Base-by-base conservation (phyloP, 1,140 invertebrate genomes). In the Lordiphosa clarofinis region DNA sequence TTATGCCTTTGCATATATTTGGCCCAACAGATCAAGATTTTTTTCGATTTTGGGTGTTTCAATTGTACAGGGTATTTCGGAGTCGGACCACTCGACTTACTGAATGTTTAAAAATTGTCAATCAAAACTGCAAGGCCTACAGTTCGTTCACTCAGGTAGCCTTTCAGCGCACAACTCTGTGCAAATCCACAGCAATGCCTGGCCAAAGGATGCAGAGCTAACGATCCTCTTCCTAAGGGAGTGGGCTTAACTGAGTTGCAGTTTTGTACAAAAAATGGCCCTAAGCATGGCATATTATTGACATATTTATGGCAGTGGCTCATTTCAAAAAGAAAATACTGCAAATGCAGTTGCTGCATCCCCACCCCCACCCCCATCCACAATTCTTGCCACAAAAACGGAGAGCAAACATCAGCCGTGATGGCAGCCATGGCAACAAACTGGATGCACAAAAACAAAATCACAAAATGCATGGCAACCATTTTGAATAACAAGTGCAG, bases 401-500 rank as follows among this genome's bases (percentile, higher is more conserved):
- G 56, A 65, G 56, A 75, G 60, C 65, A 75, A 75, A 75, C 71
- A 64, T 31, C 48, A 50, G 11, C 39, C 21, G 43, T 44, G 52
- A 63, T 57, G 73, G 65, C 72, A 65, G 66, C 73, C 61, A 75
- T 75, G 66, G 72, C 67, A 82, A 82, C 75, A 81, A 81, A 81
- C 76, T 64, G 60, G 69, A 33, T 19, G 40, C 35, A 56, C 49
- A 59, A 58, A 47, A 33, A 38, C 56, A 36, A 50, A 67, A 67
- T 59, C 64, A 46, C 68, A 82, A 82, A 82, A 78, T 84, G 73
- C 78, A 73, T 70, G 76, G 78, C 78, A 75, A 82, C 78, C 78
- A 84, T 82, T 82, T 82, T 82, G 78, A 84, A 82, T 82, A 82
- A 78, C 78, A 82, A 82, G 76, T 73, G 72, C 78, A 64, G 58